These are phyloP conservation scores for Pilophorus perplexus DNA, from an alignment of 2,888 invertebrate species.

Conservation along the genomic window DNA sequence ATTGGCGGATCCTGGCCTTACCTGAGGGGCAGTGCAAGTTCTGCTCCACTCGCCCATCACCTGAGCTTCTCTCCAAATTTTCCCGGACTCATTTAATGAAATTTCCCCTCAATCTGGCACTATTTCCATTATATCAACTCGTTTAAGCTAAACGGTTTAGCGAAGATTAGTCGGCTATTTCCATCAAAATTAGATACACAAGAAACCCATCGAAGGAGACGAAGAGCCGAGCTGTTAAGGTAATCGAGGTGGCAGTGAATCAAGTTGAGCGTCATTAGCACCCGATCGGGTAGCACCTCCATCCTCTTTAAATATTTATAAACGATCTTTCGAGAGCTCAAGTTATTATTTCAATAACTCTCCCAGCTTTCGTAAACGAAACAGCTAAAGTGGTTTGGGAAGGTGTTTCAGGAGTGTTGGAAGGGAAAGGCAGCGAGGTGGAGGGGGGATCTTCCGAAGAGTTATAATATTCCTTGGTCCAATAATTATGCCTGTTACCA, in stretches of 20 bases:
- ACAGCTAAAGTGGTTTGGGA: slow-evolving; percentile 32
- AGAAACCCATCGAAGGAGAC: no score
- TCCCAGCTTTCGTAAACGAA: slow-evolving; percentile 16
- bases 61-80: no score
- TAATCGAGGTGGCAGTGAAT: slow-evolving; percentile 35
- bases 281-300: slow-evolving; percentile 38
- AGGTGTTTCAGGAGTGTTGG: slow-evolving; percentile 30
- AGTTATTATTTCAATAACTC: slow-evolving; percentile 40
- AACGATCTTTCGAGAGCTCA: slow-evolving; percentile 39
- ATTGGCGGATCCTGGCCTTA: no score
- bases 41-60: no score
- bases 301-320: slow-evolving; percentile 40
- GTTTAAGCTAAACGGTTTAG: no score
- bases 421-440: neutral
- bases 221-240: no score
- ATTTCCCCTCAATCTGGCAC: no score
- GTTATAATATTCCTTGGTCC: slow-evolving; percentile 31
- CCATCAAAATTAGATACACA: no score
- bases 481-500: slow-evolving; percentile 40
- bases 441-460: neutral
- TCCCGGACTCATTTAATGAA: no score
- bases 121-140: no score
- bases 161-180: no score
- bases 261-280: slow-evolving; percentile 40
- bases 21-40: no score